These are phyloP conservation scores for Trypoxylon attenuatum DNA, from an alignment of 2,888 invertebrate genomes.

Conservation along the genomic window DNA sequence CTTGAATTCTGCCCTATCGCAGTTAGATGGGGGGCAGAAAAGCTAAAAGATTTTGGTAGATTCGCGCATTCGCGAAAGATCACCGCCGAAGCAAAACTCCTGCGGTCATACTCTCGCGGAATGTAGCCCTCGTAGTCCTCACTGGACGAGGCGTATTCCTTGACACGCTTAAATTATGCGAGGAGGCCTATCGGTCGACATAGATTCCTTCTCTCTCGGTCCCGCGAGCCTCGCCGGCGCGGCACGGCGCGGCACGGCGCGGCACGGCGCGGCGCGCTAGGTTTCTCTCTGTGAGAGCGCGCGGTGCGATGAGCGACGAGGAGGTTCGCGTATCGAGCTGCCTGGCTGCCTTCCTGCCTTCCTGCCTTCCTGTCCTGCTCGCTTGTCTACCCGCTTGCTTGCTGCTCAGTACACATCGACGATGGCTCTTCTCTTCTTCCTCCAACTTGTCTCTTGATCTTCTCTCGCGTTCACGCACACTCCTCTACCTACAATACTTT, in stretches of 20 bases:
- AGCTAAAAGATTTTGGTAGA: too few species aligned
- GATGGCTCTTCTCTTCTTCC: constrained; percentile 5
- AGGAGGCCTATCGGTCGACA: constrained; percentile 11
- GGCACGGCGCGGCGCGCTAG: not conserved
- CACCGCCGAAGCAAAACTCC: not conserved
- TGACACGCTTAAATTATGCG: constrained; percentile 42
- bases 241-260: not conserved
- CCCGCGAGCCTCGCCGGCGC: not conserved
- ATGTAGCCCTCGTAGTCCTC: constrained; percentile 16
- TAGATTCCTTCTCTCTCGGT: not conserved
- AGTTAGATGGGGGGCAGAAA: too few species aligned
- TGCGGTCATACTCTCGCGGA: constrained; percentile 6
- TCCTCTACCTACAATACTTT: not conserved
- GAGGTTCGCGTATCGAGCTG: not conserved
- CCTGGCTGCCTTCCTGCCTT: constrained; percentile 2
- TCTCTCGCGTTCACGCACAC: not conserved
- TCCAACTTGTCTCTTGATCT: not conserved
- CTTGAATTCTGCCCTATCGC: too few species aligned
- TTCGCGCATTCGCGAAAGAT: not conserved
- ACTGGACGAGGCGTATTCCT: constrained; percentile 31
- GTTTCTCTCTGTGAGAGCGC: not conserved
- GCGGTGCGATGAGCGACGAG: constrained; percentile 2
- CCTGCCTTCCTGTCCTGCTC: not conserved
- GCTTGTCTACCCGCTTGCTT: constrained; percentile 34
- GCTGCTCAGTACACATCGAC: not conserved